Evolutionary conservation across 2,797 vertebrate species (phyloP), one percentile per base, ranked within the genome.

Genomic region (Myotis findleyi): DNA sequence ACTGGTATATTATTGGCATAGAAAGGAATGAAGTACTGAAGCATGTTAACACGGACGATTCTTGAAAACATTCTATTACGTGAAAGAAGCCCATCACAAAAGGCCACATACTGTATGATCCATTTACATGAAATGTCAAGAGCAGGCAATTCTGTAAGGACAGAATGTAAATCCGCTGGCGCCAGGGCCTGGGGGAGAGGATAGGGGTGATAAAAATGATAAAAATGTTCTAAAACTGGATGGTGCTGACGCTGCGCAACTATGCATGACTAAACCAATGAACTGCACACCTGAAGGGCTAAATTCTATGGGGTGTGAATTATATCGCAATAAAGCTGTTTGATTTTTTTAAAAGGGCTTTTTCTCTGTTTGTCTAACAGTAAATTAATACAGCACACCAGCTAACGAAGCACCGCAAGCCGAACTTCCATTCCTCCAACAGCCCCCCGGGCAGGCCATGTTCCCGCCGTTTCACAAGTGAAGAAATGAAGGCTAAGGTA

Each of bases 361-460:
- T 84, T 18, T n/a, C 55, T 77, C 33, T 91, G 38, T 82, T 44
- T 64, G 8, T 17, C 20, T 27, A 68, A 73, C 41, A 59, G 13
- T 30, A 6, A 94, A 69, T 57, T 41, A 51, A 51, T 11, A n/a
- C 6, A 75, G 64, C 23, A 3, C 10, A 51, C 16, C 27, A 6
- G 62, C 55, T 76, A 71, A 66, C 41, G 41, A 7, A 27, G 66
- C 7, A 16, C 36, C 5, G 38, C 55, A 12, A 72, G 12, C 18
- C 23, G 7, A 62, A 49, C 6, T 16, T 18, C 47, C n/a, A 6
- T 9, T 73, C 72, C 8, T 41, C 30, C 47, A 33, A 6, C 9
- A 49, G 36, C 59, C 44, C 27, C 18, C 0, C 16, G 16, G 38
- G 59, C 5, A 18, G 71, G 57, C 2, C 23, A 1, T 0, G 5